These are phyloP conservation scores for Sceloporus undulatus DNA, from an alignment of 2,113 vertebrate species.

Conservation along the genomic window DNA sequence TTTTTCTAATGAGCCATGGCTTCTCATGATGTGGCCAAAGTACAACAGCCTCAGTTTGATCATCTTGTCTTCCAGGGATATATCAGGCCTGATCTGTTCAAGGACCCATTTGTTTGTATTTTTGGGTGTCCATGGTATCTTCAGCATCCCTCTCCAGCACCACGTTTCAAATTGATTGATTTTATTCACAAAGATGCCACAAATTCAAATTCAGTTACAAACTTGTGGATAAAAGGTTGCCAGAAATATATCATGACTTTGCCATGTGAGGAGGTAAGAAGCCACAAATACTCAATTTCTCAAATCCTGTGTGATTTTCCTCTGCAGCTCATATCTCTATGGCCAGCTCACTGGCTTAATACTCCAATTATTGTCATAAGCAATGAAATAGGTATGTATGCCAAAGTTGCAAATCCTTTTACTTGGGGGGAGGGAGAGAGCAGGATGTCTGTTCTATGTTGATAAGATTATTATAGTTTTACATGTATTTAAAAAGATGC, in stretches of 20 bases:
- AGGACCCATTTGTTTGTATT: too few species aligned
- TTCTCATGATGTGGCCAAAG: too few species aligned
- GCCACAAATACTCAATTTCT: neutral
- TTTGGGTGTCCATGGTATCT: neutral
- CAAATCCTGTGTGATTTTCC: neutral
- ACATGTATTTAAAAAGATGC: neutral
- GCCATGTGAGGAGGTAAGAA: neutral
- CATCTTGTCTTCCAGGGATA: too few species aligned
- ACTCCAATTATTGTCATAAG: neutral
- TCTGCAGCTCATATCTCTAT: neutral
- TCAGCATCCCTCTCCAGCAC: too few species aligned
- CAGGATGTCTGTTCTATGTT: neutral
- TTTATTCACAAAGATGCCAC: neutral
- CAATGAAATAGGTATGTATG: constrained; percentile 3
- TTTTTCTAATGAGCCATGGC: too few species aligned
- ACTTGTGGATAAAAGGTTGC: neutral
- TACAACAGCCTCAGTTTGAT: too few species aligned
- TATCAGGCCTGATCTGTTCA: too few species aligned
- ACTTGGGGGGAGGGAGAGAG: neutral
- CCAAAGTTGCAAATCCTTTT: constrained; percentile 10
- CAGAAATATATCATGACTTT: neutral
- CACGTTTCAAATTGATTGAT: too few species aligned
- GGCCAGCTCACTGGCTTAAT: neutral
- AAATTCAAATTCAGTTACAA: constrained; percentile 4
- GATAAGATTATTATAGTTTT: neutral